Evolutionary conservation across 2,113 vertebrate species (phyloP).

Genomic region (Sander vitreus): DNA sequence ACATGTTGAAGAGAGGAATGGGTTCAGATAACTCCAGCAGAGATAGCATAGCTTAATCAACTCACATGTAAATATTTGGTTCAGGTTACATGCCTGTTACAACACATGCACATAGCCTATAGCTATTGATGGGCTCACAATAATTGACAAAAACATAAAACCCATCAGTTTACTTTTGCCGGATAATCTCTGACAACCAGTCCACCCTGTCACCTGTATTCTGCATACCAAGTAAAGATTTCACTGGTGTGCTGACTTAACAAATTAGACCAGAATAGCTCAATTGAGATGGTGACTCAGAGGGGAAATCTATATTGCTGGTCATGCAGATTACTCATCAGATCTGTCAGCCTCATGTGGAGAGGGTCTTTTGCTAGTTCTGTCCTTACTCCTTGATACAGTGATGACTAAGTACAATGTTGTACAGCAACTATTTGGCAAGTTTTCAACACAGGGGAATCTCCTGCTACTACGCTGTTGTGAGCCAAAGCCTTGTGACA

Average conservation of each 20-base stretch:
- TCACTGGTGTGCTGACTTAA: slow-evolving; percentile 9
- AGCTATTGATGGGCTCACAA: not conserved
- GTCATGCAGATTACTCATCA: slow-evolving; percentile 37
- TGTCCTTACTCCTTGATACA: slow-evolving; percentile 4
- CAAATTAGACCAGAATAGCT: slow-evolving; percentile 22
- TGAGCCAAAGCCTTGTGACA: not conserved
- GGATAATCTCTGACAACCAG: not conserved
- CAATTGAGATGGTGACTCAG: not conserved
- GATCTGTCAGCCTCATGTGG: not conserved
- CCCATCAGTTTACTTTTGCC: not conserved
- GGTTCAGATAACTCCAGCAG: not conserved
- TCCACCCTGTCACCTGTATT: not conserved
- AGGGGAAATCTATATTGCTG: slow-evolving; percentile 1
- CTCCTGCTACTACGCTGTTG: not conserved
- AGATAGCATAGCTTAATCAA: not conserved
- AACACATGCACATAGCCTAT: not conserved
- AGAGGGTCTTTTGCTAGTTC: slow-evolving; percentile 4
- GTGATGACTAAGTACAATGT: slow-evolving; percentile 68
- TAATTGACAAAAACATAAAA: not conserved
- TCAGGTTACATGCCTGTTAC: not conserved
- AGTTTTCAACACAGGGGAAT: not conserved
- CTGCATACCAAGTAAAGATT: not conserved
- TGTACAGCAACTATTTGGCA: slow-evolving; percentile 4
- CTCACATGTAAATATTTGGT: not conserved
- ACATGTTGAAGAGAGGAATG: not conserved